Conservation (phyloP, 2,888 invertebrate species). For the Dicyrtomina minuta region DNA sequence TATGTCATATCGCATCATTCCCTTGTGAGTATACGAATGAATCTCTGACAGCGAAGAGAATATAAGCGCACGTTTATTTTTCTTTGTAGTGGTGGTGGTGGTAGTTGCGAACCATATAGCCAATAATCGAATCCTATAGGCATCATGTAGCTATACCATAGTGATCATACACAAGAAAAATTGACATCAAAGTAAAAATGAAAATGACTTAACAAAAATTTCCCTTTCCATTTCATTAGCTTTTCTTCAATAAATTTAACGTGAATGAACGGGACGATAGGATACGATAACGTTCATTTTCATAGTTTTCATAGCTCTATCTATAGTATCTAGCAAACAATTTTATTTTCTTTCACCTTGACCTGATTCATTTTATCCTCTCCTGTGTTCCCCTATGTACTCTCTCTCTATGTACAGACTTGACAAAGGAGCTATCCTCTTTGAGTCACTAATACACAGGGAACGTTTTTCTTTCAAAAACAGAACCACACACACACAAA, state of each 20-base stretch:
- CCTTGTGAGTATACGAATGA: too few relatives aligned
- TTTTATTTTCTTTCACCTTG: slow-evolving; percentile 18
- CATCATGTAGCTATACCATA: background rate
- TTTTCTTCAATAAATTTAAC: slow-evolving; percentile 9
- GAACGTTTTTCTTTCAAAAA: background rate
- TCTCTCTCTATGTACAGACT: background rate
- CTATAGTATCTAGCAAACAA: background rate
- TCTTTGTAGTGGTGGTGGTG: too few relatives aligned
- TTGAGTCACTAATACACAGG: background rate
- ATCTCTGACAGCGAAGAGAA: too few relatives aligned
- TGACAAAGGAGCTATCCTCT: slow-evolving; percentile 1
- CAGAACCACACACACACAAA: slow-evolving; percentile 1
- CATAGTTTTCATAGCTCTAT: too few relatives aligned
- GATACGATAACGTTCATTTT: background rate
- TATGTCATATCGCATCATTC: too few relatives aligned
- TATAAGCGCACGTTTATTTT: too few relatives aligned
- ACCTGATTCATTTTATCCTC: background rate
- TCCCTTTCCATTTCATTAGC: slow-evolving; percentile 22
- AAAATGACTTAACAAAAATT: slow-evolving; percentile 25
- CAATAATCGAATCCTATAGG: too few relatives aligned
- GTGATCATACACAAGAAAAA: slow-evolving; percentile 7
- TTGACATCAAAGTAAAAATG: slow-evolving; percentile 18
- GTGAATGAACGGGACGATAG: too few relatives aligned
- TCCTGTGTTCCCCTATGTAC: background rate
- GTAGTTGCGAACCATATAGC: too few relatives aligned